Conservation (phyloP, 1,140 invertebrate species). For the Drosophila willistoni region DNA sequence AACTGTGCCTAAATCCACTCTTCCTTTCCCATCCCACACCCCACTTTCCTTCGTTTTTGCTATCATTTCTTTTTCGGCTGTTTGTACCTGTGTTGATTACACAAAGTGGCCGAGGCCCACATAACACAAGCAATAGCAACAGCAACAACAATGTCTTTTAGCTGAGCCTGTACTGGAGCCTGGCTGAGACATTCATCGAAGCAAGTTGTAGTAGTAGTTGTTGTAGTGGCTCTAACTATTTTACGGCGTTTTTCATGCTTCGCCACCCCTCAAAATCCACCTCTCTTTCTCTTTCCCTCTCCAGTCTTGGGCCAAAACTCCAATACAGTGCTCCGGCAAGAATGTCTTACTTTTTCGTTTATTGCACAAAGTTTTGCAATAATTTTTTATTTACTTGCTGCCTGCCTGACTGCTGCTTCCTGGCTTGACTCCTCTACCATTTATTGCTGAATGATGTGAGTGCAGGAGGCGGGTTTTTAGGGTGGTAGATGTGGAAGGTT, state of each 20-base stretch:
- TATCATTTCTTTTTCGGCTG: conserved; percentile 22
- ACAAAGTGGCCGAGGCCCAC: conserved; percentile 40
- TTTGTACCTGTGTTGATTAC: conserved; percentile 72
- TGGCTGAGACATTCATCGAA: conserved; percentile 13
- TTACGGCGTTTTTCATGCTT: conserved; percentile 75
- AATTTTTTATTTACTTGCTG: conserved; percentile 78
- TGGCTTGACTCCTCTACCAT: conserved; percentile 50
- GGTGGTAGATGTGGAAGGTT: conserved; percentile 31
- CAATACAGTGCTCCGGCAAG: conserved; percentile 27
- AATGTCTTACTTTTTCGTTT: conserved; percentile 79
- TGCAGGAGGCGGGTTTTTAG: conserved; percentile 31
- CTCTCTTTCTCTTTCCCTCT: not conserved
- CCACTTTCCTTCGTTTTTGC: conserved; percentile 3
- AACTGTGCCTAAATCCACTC: conserved; percentile 59
- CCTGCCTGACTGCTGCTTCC: conserved; percentile 9
- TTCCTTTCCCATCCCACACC: not conserved
- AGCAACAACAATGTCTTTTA: conserved; percentile 30
- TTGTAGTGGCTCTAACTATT: conserved; percentile 62
- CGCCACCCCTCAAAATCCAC: conserved; percentile 35
- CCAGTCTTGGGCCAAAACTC: not conserved
- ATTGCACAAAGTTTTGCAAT: conserved; percentile 78
- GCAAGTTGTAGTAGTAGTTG: conserved; percentile 31
- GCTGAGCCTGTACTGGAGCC: not conserved
- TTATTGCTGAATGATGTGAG: conserved; percentile 58
- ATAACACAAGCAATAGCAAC: not conserved